A percentile compares a stretch with the other conserved stretches of the same genome.
These are phyloP conservation scores for Zaprionus vittiger DNA, from an alignment of 1,140 invertebrate genomes.

Conservation along the genomic window DNA sequence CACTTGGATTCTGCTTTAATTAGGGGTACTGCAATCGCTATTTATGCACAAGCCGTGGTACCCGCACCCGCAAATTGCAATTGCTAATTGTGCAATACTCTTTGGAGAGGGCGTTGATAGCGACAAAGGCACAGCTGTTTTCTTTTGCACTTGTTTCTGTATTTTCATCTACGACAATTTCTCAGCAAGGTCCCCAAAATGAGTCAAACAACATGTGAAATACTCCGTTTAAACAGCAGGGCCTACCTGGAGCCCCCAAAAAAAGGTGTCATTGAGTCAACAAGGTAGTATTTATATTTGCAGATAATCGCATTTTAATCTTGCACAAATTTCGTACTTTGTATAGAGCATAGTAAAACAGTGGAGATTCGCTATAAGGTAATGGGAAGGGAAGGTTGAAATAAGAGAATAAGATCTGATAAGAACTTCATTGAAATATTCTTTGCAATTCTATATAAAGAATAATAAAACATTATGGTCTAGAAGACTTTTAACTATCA, in stretches of 20 bases:
- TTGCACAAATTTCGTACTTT: background rate
- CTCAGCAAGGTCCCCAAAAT: background rate
- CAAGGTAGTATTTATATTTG: background rate
- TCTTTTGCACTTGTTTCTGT: background rate
- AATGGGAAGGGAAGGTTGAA: no score
- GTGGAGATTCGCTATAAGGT: background rate
- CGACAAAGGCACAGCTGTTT: conserved; percentile 1
- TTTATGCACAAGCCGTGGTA: background rate
- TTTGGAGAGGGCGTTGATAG: background rate
- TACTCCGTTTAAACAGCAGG: background rate
- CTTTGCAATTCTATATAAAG: no score
- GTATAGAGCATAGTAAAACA: background rate
- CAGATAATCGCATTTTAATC: background rate
- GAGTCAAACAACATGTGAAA: background rate
- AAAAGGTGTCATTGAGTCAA: background rate
- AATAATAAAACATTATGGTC: no score
- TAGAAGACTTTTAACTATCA: no score
- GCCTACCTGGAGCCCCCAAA: background rate
- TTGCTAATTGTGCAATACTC: background rate
- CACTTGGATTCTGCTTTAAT: background rate
- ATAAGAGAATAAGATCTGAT: no score
- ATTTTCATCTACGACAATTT: background rate
- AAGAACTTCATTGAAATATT: no score
- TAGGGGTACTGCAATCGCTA: background rate
- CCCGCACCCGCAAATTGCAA: background rate